Evolutionary conservation across 53 echinoderm and acorn worm species (phyloP).

Genomic region (Crossaster papposus): DNA sequence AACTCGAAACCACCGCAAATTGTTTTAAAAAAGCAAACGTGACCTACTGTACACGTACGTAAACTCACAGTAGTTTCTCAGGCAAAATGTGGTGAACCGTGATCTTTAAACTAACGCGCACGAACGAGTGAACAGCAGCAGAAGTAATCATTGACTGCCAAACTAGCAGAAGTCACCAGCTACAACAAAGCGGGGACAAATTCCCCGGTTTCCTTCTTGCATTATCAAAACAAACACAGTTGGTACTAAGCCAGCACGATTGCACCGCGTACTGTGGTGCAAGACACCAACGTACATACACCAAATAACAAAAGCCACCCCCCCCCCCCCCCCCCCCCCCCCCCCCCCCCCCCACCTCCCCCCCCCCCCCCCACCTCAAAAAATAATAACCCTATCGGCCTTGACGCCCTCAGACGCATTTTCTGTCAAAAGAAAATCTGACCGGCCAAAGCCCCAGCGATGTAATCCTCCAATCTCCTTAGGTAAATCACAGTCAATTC

Average conservation of each 20-base stretch:
- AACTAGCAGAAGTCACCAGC: neutral
- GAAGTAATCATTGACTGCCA: neutral
- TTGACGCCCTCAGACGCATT: constrained; percentile 31
- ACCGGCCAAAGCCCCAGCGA: neutral
- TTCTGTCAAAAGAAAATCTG: neutral
- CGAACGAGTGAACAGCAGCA: neutral
- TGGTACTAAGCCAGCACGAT: neutral
- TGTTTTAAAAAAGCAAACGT: too few relatives aligned
- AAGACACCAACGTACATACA: neutral
- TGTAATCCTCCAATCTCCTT: constrained; percentile 46
- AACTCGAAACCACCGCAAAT: too few relatives aligned
- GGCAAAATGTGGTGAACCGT: too few relatives aligned
- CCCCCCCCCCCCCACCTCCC: too few relatives aligned
- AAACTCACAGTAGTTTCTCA: too few relatives aligned
- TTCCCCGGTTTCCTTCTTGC: neutral
- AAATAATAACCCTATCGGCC: constrained; percentile 17
- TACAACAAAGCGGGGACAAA: neutral
- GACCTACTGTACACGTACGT: too few relatives aligned
- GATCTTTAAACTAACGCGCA: too few relatives aligned
- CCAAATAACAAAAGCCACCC: neutral
- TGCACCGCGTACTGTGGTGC: neutral
- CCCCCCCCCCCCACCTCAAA: too few relatives aligned
- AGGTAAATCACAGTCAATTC: constrained; percentile 36
- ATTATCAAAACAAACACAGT: constrained; percentile 9
- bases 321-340: neutral